Base-by-base conservation (phyloP, 2,888 invertebrate genomes). In the Stenchaetothrips biformis region DNA sequence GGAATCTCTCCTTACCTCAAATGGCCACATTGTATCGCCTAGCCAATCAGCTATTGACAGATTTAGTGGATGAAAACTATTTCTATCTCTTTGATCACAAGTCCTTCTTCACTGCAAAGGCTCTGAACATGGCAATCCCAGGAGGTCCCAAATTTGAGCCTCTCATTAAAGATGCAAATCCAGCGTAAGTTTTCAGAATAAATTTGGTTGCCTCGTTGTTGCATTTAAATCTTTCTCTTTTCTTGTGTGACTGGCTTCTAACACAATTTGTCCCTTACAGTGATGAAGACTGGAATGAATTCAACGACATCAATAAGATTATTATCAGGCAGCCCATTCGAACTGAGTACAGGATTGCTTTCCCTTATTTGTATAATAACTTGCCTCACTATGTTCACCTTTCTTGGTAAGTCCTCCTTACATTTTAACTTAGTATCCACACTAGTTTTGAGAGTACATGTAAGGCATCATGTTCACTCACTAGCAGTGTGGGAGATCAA, bases 251-350 rank as follows among this genome's bases (percentile, higher is more conserved):
- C 78, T 18, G 18, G 62, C 79, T 67, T 77, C 53, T 79, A 79
- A 48, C 74, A 37, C 47, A 80, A 62, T 81, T 79, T 82, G 81
- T 78, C 0, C 37, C 37, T 87, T 88, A 27, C 84, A 94, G 96
- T 1, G 99, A 99, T 89, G 99, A 99, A 88, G 99, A 99, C 87
- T 99, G 99, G 99, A 99, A 99, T 88, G 99, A 99, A 88, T 99
- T 99, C 86, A 99, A 99, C 89, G 99, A 99, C 86, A 99, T 99
- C 84, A 99, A 99, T 87, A 99, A 99, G 89, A 99, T 99, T 85
- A 99, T 99, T 83, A 99, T 99, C 84, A 90, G 99, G 11, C 99
- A 99, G 86, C 99, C 99, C 4, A 96, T 99, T 83, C 91, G 99
- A 82, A 99, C 99, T 0, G 99, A 99, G 87, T 99, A 99, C 87